These are phyloP conservation scores for Meiosimyza decipiens DNA, from an alignment of 2,888 invertebrate species.

Conservation along the genomic window DNA sequence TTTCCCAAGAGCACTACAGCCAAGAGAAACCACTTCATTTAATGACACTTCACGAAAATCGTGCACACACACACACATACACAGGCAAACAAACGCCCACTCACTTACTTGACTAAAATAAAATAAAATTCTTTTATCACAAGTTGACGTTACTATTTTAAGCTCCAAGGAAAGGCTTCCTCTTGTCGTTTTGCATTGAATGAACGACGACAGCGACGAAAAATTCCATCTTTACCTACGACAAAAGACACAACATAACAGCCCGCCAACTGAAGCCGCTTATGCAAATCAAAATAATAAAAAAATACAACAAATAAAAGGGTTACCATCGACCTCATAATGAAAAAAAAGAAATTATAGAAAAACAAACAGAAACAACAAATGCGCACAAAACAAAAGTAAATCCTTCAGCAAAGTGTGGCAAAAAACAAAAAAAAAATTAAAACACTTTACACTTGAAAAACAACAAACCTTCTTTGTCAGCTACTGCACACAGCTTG, in stretches of 20 bases:
- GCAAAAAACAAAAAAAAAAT: neutral
- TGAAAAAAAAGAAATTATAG: conserved; percentile 45
- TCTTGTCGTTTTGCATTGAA: conserved; percentile 44
- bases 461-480: conserved; percentile 38
- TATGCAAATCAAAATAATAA: conserved; percentile 58
- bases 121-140: conserved; percentile 63
- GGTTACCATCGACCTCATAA: neutral
- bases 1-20: conserved; percentile 62
- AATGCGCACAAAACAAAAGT: conserved; percentile 6
- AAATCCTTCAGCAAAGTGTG: conserved; percentile 16
- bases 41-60: conserved; percentile 62
- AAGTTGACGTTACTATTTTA: conserved; percentile 61
- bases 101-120: conserved; percentile 35
- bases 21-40: conserved; percentile 63
- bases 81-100: conserved; percentile 39
- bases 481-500: conserved; percentile 45
- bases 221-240: neutral
- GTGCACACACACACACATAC: conserved; percentile 50
- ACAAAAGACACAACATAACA: neutral
- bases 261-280: conserved; percentile 49
- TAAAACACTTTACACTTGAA: conserved; percentile 28
- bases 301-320: conserved; percentile 36
- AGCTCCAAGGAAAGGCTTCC: conserved; percentile 54
- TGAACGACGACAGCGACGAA: conserved; percentile 39
- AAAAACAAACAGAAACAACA: conserved; percentile 58